These are phyloP conservation scores for Lepas anatifera DNA, from an alignment of 2,888 invertebrate species.

Conservation along the genomic window DNA sequence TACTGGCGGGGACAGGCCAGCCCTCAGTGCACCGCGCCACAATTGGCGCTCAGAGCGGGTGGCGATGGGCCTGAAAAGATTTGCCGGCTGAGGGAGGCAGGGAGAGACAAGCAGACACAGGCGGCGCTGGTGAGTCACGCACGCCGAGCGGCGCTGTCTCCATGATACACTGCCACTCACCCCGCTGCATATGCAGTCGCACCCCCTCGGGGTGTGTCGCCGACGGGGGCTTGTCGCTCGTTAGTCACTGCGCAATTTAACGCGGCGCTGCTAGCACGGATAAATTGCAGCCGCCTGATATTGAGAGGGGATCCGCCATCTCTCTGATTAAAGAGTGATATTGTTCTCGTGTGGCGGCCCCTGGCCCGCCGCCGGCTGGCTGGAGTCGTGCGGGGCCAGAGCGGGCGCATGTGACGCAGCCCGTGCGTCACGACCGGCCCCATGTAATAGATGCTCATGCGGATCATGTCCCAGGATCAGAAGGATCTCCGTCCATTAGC, in stretches of 20 bases:
- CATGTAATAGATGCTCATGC: neutral
- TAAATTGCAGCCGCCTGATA: neutral
- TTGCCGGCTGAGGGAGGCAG: neutral
- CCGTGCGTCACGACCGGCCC: neutral
- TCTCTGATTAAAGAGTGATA: neutral
- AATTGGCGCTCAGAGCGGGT: neutral
- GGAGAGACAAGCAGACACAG: neutral
- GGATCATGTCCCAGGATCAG: neutral
- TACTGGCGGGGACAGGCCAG: neutral
- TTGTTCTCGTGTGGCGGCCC: neutral
- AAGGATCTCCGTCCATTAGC: neutral
- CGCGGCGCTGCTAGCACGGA: neutral
- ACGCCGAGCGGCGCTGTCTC: too few relatives aligned
- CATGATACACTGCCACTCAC: too few relatives aligned
- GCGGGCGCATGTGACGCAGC: neutral
- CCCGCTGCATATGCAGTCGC: too few relatives aligned
- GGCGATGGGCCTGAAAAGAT: neutral
- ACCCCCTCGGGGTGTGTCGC: too few relatives aligned
- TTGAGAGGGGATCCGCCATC: conserved; percentile 6
- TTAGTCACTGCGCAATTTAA: conserved; percentile 3
- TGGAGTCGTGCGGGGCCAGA: too few relatives aligned
- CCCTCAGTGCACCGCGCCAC: neutral
- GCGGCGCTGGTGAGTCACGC: too few relatives aligned
- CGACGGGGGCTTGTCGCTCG: conserved; percentile 2
- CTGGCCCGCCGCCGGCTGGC: too few relatives aligned